Base-by-base conservation (phyloP, 1,140 invertebrate species). In the Ceratosolen fusciceps region DNA sequence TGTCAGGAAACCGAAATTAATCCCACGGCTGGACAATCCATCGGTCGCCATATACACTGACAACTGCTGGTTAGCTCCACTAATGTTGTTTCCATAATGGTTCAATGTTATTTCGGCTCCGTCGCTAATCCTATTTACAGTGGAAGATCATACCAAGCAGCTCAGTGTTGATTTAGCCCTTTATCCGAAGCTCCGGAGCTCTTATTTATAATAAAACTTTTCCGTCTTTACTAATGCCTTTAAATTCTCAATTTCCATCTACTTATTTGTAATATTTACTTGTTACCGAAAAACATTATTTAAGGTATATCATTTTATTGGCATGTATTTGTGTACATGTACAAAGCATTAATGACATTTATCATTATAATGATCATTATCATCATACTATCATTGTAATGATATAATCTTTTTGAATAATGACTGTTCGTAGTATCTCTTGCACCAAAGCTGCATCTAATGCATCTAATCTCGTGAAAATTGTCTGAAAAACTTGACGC, bases 1-100 rank as follows among this genome's bases (percentile, higher is more conserved):
- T 19, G 60, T 12, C 37, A 21, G 24, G 16, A 21, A 56, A 39
- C 54, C 68, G 34, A 72, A 77, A 71, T 52, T 60, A 52, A 78
- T 78, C 24, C 74, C 49, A 47, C 24, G 49, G 19, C 65, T 9
- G 2, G 0, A 21, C 52, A 21, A 54, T 21, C 3, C 4, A 14
- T 19, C 14, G 49, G 21, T 52, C 49, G 7, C 49, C 2, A 52
- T 52, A 52, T 19, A 9, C 5, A 52, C 21, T 10, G 16, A 16
- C 12, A 0, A 34, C 34, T 26, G 29, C 26, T 2, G 5, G 29
- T 62, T 21, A 26, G 29, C 12, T 10, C 4, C 29, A n/a, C n/a
- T n/a, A n/a, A n/a, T n/a, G n/a, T n/a, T n/a, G n/a, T n/a, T n/a
- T n/a, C n/a, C n/a, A n/a, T n/a, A n/a, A n/a, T n/a, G n/a, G n/a